Conservation (phyloP, 2,888 invertebrate genomes). For the Sinopyrophorus schimmeli region DNA sequence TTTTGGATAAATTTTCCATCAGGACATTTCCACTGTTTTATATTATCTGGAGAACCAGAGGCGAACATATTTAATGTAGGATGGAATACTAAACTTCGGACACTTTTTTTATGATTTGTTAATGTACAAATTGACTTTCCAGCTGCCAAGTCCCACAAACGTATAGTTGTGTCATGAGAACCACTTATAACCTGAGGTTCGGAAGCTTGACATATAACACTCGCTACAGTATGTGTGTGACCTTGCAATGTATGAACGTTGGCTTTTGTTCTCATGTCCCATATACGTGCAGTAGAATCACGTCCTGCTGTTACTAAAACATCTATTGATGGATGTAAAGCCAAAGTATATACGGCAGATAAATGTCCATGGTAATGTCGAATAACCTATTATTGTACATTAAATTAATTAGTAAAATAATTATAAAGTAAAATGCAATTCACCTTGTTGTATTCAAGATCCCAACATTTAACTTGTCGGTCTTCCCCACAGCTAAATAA, state of each 20-base stretch:
- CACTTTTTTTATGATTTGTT: slow-evolving; percentile 98
- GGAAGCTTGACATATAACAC: slow-evolving; percentile 87
- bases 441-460: slow-evolving; percentile 97
- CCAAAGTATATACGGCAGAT: slow-evolving; percentile 92
- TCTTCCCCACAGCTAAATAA: slow-evolving; percentile 99
- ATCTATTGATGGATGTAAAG: slow-evolving; percentile 94
- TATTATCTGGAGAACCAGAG: slow-evolving; percentile 97
- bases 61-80: slow-evolving; percentile 90
- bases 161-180: slow-evolving; percentile 94
- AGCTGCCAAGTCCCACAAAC: slow-evolving; percentile 96
- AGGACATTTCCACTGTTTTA: slow-evolving; percentile 99
- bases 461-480: slow-evolving; percentile 99
- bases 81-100: slow-evolving; percentile 76
- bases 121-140: slow-evolving; percentile 93
- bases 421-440: slow-evolving; percentile 16
- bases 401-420: slow-evolving; percentile 47
- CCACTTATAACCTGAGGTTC: slow-evolving; percentile 93
- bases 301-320: slow-evolving; percentile 92
- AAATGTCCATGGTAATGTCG: slow-evolving; percentile 99
- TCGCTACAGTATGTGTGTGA: slow-evolving; percentile 96
- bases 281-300: slow-evolving; percentile 94
- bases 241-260: slow-evolving; percentile 95
- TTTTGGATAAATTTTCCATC: slow-evolving; percentile 98
- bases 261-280: slow-evolving; percentile 99
- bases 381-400: slow-evolving; percentile 68